Evolutionary conservation across 1,140 invertebrate species (phyloP), one percentile per base, ranked within the genome.

Genomic region (Pseudomyrmex dendroicus): DNA sequence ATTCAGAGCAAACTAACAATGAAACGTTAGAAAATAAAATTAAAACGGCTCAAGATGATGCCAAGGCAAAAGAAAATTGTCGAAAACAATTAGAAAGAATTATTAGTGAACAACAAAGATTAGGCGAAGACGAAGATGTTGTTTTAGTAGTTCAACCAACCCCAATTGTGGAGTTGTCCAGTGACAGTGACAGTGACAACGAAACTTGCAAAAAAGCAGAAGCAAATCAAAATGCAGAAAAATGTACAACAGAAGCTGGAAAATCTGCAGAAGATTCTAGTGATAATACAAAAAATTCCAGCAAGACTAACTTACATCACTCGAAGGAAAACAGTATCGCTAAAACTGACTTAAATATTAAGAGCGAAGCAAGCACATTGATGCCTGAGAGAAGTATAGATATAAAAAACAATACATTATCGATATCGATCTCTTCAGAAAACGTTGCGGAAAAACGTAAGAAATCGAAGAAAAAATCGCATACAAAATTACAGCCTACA

Each of bases 121-220:
- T 35, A 70, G 86, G 83, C 4, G 93, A 93, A 10, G 94, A 94
- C 46, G 93, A 94, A 83, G 94, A 94, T 73, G 93, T 94, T 44
- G 93, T 94, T 63, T 88, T 94, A 46, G 92, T 94, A 1, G 90
- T 94, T 73, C 89, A 93, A 59, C 93, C 93, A 44, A 93, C 93
- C 15, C 91, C 94, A 2, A 91, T 93, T 17, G 94, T 94, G 50
- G 93, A 94, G 68, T 84, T 94, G 54, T 70, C 94, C 0, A 94
- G 93, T 0, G 94, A 92, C 35, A 94, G 93, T 0, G 94, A 92
- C 35, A 93, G 94, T 78, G 93, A 93, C 67, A 80, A 73, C 12
- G 92, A 94, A 62, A 15, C 83, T 62, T 64, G 84, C 15, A 4
- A 73, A 82, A 50, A 84, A 83, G 13, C 50, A 66, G 68, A 82